Base-by-base conservation (phyloP, 2,888 invertebrate genomes). In the Rhopalosiphum nymphaeae region DNA sequence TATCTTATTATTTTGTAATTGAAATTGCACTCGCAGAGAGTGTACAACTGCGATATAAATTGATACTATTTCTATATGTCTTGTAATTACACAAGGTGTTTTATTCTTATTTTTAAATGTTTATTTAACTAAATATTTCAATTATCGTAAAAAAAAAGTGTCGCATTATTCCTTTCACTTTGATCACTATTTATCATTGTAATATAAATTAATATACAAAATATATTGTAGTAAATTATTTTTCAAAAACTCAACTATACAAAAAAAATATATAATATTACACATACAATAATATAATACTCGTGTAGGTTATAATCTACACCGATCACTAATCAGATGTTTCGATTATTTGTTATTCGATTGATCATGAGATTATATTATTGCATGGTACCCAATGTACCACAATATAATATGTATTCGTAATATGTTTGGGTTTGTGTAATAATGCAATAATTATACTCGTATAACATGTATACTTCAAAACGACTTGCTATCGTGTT, bases 211-310 rank as follows among this genome's bases (percentile, higher is more conserved):
- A 85, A 29, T 91, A 89, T 89, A 89, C n/a, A 46, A 46, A 89
- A 89, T 46, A 61, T 89, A 89, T 89, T 86, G 86, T 86, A 89
- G 89, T 89, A 57, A 89, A 89, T 89, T 89, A 89, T 89, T 89
- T 89, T 89, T 89, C 56, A 89, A 89, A 36, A 89, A 89, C 56
- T 56, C 56, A 26, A 42, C 89, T 44, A 56, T 57, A 56, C 44
- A 42, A 42, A 26, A 26, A 86, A 44, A 86, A 26, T 29, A 86
- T 44, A 46, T 85, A 85, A 86, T 26, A 86, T 46, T 86, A 86
- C 78, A 78, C 36, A 78, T 21, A 36, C 21, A 36, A 78, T 36
- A 78, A 67, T 46, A 67, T 78, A 21, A 78, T 36, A 42, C 36
- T 78, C 36, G 36, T 78, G 3, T 78, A 78, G 78, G 78, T 78